Evolutionary conservation across 2,797 vertebrate genomes (phyloP), one percentile per base, ranked within the genome.

Genomic region (Aldrovandia affinis): DNA sequence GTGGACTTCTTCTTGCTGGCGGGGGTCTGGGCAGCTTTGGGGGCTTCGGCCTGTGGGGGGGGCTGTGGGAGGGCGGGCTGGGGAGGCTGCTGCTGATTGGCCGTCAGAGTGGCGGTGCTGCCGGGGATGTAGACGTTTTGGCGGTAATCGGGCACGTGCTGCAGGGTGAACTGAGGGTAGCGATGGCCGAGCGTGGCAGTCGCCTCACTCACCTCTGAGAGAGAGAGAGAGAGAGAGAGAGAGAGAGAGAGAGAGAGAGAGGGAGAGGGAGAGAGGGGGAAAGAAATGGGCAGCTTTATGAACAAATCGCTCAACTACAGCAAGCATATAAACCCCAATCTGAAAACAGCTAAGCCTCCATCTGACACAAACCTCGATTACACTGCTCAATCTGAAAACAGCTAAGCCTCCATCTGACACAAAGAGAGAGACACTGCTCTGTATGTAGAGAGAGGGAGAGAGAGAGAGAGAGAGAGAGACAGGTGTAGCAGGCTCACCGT

Each of bases 41-140:
- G 93, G 68, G 80, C 83, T 20, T 92, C 91, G 0, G 61, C 61
- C 1, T 87, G 86, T 14, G 89, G 88, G 3, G 88, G 83, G 65
- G 84, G 88, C 61, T 89, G 88, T 6, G 0, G 94, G 86, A 0
- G 94, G 84, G 61, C 86, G 87, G 90, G 96, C 47, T 91, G 90
- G 2, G 86, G 86, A 33, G 86, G 84, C 84, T 96, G 96, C 88
- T 95, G 91, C 1, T 92, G 92, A 0, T 93, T 96, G 89, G 89
- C 89, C n/a, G 95, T 95, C 83, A 97, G 95, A 0, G 96, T 97
- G 87, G 96, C 95, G 0, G 96, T 97, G 90, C 96, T 96, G 83
- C 97, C 97, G 0, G 96, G 97, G 92, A 97, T 97, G 92, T 97
- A 97, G 88, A 97, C 95, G 0, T 97, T 97, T 91, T 97, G 96